Percentiles rank a stretch among this genome's conserved stretches.
These are phyloP conservation scores for Maniola jurtina DNA, from an alignment of 1,140 invertebrate genomes.

Conservation along the genomic window DNA sequence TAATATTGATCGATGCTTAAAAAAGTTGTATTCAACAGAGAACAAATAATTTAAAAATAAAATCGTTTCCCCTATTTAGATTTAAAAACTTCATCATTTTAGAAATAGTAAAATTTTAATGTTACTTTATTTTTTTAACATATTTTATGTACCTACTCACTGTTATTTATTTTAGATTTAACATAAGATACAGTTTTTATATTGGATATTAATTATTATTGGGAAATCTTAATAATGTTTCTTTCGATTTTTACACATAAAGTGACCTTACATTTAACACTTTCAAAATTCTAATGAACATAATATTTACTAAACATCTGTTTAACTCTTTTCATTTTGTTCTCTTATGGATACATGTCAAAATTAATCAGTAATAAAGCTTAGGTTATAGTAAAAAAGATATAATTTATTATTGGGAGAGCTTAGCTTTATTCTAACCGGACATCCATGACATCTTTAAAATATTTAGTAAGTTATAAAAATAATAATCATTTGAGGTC, in stretches of 20 bases:
- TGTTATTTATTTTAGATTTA: too few relatives aligned
- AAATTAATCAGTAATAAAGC: constrained; percentile 16
- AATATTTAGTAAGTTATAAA: constrained; percentile 18
- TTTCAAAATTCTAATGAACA: neutral
- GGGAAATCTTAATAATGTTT: too few relatives aligned
- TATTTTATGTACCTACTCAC: too few relatives aligned
- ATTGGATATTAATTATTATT: too few relatives aligned
- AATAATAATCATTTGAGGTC: constrained; percentile 40
- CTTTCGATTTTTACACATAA: neutral
- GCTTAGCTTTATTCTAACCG: constrained; percentile 46
- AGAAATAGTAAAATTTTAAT: too few relatives aligned
- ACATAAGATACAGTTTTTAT: too few relatives aligned
- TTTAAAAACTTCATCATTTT: neutral
- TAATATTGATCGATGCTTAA: constrained; percentile 13
- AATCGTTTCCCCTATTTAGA: neutral
- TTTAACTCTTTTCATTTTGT: constrained; percentile 5
- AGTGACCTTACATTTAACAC: neutral
- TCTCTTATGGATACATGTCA: constrained; percentile 30
- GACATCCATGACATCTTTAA: constrained; percentile 25
- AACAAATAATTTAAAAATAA: constrained; percentile 12
- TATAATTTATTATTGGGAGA: constrained; percentile 26
- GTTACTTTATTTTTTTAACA: neutral
- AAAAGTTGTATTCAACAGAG: constrained; percentile 28
- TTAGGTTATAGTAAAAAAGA: constrained; percentile 30
- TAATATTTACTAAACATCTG: neutral